Evolutionary conservation across 2,888 invertebrate species (phyloP), one percentile per base, ranked within the genome.

Genomic region (Molorchus minor): DNA sequence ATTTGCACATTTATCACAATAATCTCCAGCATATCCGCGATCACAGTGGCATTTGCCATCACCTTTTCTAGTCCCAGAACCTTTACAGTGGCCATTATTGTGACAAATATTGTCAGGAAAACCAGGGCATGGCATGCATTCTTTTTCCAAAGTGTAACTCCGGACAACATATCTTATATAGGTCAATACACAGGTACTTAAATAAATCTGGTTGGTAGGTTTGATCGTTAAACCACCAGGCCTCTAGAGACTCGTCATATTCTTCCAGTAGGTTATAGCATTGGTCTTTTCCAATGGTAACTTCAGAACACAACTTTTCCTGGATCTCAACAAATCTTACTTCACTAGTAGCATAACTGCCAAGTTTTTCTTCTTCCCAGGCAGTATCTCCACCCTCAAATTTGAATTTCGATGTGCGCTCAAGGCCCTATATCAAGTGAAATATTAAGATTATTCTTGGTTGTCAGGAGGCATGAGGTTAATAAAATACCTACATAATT

Each of bases 381-480:
- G 93, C 94, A 0, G 94, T 88, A 78, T 96, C 96, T 0, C 96
- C 96, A 2, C 96, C 96, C 71, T 93, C 96, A 80, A 91, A 95
- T 79, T 94, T 94, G 8, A 91, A 92, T 70, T 93, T 86, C n/a
- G 89, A 83, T 0, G 96, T 96, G 67, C 86, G 85, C 62, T 91
- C 89, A 65, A 96, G 82, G 1, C 94, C 95, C 87, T 89, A 8
- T n/a, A 41, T 3, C 10, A 41, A 8, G 10, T 10, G 10, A 44
- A 2, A 3, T n/a, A 12, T 35, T 7, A 47, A n/a, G n/a, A 35
- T 12, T 47, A 13, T 38, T 13, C 2, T 10, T n/a, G 25, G 17
- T 19, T 46, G 8, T 21, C 8, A 15, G 29, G 13, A 16, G 10
- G 10, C n/a, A 13, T 30, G 19, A 12, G n/a, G 17, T 25, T 29